A percentile compares a stretch with the other conserved stretches of the same genome.
These are phyloP conservation scores for Willowsia nigromaculata DNA, from an alignment of 2,888 invertebrate genomes.

Conservation along the genomic window DNA sequence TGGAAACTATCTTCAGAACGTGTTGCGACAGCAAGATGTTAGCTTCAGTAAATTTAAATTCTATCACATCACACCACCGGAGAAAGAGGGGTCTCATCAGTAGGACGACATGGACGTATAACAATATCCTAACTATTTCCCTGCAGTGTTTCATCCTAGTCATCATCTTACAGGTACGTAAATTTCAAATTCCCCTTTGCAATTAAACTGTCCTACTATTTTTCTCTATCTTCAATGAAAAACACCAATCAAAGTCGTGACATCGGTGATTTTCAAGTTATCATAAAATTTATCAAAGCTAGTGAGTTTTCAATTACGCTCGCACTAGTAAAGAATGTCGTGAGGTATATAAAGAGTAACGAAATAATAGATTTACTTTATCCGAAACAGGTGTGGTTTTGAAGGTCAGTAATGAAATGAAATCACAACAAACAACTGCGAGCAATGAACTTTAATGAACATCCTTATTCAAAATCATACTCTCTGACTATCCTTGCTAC, in stretches of 20 bases:
- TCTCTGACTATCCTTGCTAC: background rate
- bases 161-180: constrained; percentile 77
- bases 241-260: too few species aligned
- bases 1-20: constrained; percentile 62
- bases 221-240: too few species aligned
- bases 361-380: background rate
- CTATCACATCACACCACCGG: constrained; percentile 67
- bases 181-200: too few species aligned
- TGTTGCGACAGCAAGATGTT: constrained; percentile 71
- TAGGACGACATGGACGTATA: constrained; percentile 62
- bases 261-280: too few species aligned
- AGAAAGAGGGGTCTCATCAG: constrained; percentile 66
- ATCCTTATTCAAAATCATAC: background rate
- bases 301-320: background rate
- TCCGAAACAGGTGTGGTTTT: constrained; percentile 21
- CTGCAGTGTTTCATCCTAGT: constrained; percentile 76
- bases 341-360: background rate
- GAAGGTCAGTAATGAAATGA: constrained; percentile 40
- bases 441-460: background rate
- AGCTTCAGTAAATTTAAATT: constrained; percentile 60
- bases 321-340: background rate
- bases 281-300: too few species aligned
- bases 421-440: background rate
- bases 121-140: constrained; percentile 42
- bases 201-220: too few species aligned